Evolutionary conservation across 2,888 invertebrate species (phyloP).

Genomic region (Dyspetes luteomarginatus): DNA sequence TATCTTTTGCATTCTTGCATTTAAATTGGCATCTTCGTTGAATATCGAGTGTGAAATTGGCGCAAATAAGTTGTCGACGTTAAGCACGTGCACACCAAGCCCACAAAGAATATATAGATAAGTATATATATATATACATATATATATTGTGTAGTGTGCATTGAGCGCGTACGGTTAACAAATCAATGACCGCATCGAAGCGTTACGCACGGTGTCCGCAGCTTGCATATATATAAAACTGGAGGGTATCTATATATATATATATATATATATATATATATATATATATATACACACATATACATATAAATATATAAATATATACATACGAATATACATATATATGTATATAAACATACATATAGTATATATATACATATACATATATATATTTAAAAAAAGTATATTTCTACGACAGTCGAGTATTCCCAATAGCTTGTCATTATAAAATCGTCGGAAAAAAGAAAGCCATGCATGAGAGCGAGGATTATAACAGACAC

Average conservation of each 20-base stretch:
- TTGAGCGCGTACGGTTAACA: conserved; percentile 57
- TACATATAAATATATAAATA: too few species aligned
- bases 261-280: too few species aligned
- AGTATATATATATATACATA: too few species aligned
- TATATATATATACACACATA: too few species aligned
- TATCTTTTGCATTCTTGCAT: too few species aligned
- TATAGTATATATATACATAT: too few species aligned
- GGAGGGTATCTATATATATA: conserved; percentile 6
- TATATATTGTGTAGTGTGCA: conserved; percentile 7
- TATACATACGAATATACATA: too few species aligned
- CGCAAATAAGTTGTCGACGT: background rate
- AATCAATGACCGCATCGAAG: conserved; percentile 65
- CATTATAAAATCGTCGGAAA: conserved; percentile 57
- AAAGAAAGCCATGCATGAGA: conserved; percentile 49
- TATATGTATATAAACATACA: too few species aligned
- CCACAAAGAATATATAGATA: background rate
- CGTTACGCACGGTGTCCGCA: conserved; percentile 54
- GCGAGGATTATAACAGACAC: conserved; percentile 48
- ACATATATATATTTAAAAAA: too few species aligned
- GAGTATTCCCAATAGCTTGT: conserved; percentile 52
- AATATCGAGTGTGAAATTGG: background rate
- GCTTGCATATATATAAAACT: conserved; percentile 17
- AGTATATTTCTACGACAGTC: background rate
- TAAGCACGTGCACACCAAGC: background rate
- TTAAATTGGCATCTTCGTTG: too few species aligned